phyloP scores from a whole-genome alignment of 1,140 invertebrate species.

The Drosophila sturtevanti region DNA sequence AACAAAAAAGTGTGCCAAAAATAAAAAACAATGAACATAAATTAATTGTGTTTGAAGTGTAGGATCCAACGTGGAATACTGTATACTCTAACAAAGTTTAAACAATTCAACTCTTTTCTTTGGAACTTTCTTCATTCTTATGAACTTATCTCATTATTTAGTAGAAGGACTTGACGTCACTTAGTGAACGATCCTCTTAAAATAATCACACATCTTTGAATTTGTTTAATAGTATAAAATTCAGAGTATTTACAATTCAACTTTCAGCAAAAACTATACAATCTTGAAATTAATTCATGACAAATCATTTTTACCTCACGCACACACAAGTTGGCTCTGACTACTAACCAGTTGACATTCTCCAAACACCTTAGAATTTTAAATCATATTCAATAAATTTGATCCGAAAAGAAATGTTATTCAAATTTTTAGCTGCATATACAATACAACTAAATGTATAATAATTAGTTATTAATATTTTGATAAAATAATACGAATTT shows the following conservation, averaged over 20 bases:
- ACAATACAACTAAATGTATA: neutral
- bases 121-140: too few relatives aligned
- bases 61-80: constrained; percentile 10
- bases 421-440: constrained; percentile 16
- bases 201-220: too few relatives aligned
- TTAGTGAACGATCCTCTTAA: too few relatives aligned
- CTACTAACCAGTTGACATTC: constrained; percentile 8
- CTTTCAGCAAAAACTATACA: neutral
- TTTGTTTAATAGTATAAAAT: neutral
- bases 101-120: neutral
- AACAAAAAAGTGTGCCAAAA: constrained; percentile 60
- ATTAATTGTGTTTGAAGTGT: constrained; percentile 43
- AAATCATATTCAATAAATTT: constrained; percentile 16
- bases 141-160: too few relatives aligned
- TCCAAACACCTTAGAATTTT: neutral
- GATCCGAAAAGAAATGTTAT: neutral
- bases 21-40: constrained; percentile 51
- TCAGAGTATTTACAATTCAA: neutral
- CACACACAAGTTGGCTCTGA: constrained; percentile 9
- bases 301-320: constrained; percentile 3
- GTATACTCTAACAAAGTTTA: constrained; percentile 18
- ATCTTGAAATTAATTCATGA: neutral
- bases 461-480: neutral
- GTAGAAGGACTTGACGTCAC: too few relatives aligned
- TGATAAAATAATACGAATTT: neutral